Conservation (phyloP, 2,113 vertebrate species). For the Tauraco erythrolophus region DNA sequence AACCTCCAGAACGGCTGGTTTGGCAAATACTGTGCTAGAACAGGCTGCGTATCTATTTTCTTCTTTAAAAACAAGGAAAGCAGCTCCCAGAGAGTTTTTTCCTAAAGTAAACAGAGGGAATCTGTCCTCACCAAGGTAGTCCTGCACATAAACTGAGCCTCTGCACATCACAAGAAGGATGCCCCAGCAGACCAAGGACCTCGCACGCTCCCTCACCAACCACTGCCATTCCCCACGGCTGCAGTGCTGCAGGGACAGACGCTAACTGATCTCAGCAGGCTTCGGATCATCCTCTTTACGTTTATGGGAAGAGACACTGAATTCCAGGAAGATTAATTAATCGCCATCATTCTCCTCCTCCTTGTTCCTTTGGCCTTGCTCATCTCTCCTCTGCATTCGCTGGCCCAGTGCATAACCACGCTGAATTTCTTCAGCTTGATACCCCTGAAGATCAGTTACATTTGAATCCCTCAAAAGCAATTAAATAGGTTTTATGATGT, state of each 20-base stretch:
- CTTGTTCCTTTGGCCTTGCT: background rate
- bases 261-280: background rate
- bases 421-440: background rate
- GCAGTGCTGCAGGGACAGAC: background rate
- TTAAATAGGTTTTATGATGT: background rate
- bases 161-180: background rate
- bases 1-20: background rate
- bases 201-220: rapidly evolving
- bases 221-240: background rate
- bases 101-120: background rate
- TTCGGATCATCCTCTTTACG: background rate
- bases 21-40: background rate
- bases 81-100: background rate
- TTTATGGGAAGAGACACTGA: background rate
- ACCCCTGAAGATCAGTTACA: background rate
- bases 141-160: background rate
- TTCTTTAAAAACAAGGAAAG: background rate
- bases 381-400: background rate
- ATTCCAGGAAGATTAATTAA: background rate
- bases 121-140: background rate
- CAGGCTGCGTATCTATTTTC: background rate
- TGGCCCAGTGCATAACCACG: background rate
- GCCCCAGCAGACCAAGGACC: background rate
- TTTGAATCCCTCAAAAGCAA: background rate
- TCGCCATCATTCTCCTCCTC: rapidly evolving